Percentiles rank a stretch among this genome's conserved stretches.
Evolutionary conservation across 2,888 invertebrate genomes (phyloP).

Genomic region (Cheilosia pagana): DNA sequence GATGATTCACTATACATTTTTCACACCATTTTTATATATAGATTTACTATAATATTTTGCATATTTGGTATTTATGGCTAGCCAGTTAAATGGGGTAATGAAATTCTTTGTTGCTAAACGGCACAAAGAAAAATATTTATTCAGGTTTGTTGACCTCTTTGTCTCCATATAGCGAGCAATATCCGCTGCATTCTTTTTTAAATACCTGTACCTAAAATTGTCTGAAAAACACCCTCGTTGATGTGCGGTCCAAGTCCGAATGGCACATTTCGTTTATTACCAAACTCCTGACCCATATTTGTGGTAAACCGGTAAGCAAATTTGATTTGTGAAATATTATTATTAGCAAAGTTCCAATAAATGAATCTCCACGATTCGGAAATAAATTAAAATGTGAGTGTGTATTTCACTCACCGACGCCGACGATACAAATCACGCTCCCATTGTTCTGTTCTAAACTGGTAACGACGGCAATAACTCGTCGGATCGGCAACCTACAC

Average conservation of each 20-base stretch:
- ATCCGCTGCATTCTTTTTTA: no score
- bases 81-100: no score
- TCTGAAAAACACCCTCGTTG: not conserved
- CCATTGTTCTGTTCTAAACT: conserved; percentile 35
- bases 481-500: conserved; percentile 33
- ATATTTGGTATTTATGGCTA: no score
- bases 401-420: not conserved
- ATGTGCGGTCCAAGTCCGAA: not conserved
- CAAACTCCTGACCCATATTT: conserved; percentile 48
- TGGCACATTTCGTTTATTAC: conserved; percentile 24
- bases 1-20: no score
- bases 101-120: no score
- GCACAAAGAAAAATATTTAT: no score
- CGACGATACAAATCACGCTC: conserved; percentile 31
- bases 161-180: no score
- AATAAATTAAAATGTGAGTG: conserved; percentile 71
- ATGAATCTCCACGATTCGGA: conserved; percentile 48
- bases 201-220: no score
- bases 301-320: conserved; percentile 45
- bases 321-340: conserved; percentile 63
- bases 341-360: conserved; percentile 33
- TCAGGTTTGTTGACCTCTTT: no score
- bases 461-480: conserved; percentile 58
- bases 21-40: no score
- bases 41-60: no score